Conservation (phyloP, 2,113 vertebrate species). For the Anarrhichthys ocellatus region DNA sequence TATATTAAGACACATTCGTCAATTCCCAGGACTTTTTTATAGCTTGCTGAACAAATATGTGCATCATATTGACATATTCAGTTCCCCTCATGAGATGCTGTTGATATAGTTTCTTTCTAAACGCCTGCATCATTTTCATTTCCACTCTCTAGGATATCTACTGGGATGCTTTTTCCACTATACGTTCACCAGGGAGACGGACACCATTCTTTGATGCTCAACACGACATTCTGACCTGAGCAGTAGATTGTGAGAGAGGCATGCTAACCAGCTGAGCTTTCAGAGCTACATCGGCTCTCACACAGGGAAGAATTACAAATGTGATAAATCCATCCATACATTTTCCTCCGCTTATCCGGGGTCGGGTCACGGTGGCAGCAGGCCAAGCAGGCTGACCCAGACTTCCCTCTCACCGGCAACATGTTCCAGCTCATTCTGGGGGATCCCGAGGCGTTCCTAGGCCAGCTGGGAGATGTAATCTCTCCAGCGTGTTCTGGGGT, state of each 20-base stretch:
- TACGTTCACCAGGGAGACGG: not conserved
- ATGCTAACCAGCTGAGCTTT: not conserved
- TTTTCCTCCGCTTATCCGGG: no score
- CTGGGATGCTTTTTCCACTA: not conserved
- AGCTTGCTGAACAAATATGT: conserved; percentile 5
- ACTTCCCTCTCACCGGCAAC: no score
- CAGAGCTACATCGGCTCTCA: not conserved
- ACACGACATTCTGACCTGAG: conserved; percentile 3
- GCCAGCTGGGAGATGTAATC: no score
- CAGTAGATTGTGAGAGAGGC: not conserved
- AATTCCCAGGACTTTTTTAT: conserved; percentile 40
- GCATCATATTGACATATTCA: conserved; percentile 16
- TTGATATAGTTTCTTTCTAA: not conserved
- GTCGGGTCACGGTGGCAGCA: no score
- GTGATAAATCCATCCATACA: no score
- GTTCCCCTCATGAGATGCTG: not conserved
- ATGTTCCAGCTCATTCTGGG: no score
- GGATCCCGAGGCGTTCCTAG: no score
- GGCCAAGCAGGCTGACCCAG: no score
- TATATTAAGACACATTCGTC: conserved; percentile 19
- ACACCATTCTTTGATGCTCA: not conserved
- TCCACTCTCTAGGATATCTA: not conserved
- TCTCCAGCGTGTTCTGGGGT: no score
- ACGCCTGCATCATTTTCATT: conserved; percentile 5
- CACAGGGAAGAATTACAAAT: not conserved